A percentile compares a stretch with the other conserved stretches of the same genome.
Conservation (phyloP, 1,140 invertebrate genomes). For the Aleiodes sp. region DNA sequence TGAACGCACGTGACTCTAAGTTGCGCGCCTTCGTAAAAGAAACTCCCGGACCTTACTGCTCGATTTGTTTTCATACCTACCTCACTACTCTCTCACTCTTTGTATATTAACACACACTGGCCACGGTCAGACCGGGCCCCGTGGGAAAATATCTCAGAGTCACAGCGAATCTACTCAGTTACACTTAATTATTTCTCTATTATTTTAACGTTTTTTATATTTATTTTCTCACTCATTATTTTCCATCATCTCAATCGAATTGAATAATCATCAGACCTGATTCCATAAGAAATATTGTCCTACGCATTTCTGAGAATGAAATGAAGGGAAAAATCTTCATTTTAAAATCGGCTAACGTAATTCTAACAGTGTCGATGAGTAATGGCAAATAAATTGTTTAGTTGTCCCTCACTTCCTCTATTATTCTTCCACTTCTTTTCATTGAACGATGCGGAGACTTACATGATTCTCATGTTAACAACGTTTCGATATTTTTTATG, state of each 20-base stretch:
- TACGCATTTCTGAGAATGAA: not conserved
- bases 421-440: not conserved
- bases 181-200: not conserved
- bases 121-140: slow-evolving; percentile 14
- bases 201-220: not conserved
- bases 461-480: not conserved
- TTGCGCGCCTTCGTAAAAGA: not conserved
- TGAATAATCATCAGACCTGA: not conserved
- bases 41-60: slow-evolving; percentile 20
- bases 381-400: slow-evolving; percentile 21
- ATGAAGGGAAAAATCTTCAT: not conserved
- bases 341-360: not conserved
- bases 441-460: not conserved
- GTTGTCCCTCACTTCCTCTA: not conserved
- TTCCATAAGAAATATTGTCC: not conserved
- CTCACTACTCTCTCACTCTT: not conserved
- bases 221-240: not conserved
- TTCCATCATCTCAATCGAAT: not conserved
- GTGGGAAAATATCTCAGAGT: slow-evolving; percentile 26
- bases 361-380: slow-evolving; percentile 22
- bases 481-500: slow-evolving; percentile 2
- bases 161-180: not conserved
- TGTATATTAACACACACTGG: slow-evolving; percentile 4
- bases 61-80: slow-evolving; percentile 25
- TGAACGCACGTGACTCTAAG: slow-evolving; percentile 22